These are phyloP conservation scores for Nomada fucata DNA, from an alignment of 2,888 invertebrate species.

Conservation along the genomic window DNA sequence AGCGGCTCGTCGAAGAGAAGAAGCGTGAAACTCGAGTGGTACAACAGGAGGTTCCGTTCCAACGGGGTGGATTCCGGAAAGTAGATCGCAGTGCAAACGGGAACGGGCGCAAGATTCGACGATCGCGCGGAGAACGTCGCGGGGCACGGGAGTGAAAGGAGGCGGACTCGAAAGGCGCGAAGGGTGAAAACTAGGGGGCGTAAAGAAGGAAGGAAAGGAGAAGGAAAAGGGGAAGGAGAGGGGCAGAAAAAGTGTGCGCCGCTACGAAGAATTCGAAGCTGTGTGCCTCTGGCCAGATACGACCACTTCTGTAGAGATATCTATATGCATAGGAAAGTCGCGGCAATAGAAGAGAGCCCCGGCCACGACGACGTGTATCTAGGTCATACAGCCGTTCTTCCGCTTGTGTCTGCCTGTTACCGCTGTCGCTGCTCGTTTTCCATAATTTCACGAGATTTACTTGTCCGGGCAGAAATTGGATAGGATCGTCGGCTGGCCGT, in stretches of 20 bases:
- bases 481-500: slow-evolving; percentile 12
- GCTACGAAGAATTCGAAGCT: slow-evolving; percentile 55
- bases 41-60: slow-evolving; percentile 12
- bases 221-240: background rate
- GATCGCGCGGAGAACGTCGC: slow-evolving; percentile 18
- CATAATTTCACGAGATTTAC: slow-evolving; percentile 51
- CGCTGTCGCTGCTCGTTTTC: slow-evolving; percentile 52
- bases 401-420: slow-evolving; percentile 21
- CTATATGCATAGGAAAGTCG: slow-evolving; percentile 68
- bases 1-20: background rate
- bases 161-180: background rate
- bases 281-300: slow-evolving; percentile 63
- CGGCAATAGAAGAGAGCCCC: slow-evolving; percentile 63
- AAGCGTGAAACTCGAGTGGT: slow-evolving; percentile 8
- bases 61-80: slow-evolving; percentile 6
- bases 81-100: slow-evolving; percentile 22
- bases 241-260: slow-evolving; percentile 2
- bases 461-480: slow-evolving; percentile 21
- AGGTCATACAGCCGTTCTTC: slow-evolving; percentile 65
- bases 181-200: slow-evolving; percentile 1
- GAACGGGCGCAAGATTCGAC: slow-evolving; percentile 48
- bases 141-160: slow-evolving; percentile 3
- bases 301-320: slow-evolving; percentile 62
- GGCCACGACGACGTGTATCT: slow-evolving; percentile 62
- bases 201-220: slow-evolving; percentile 5